These are phyloP conservation scores for Buteo buteo DNA, from an alignment of 2,113 vertebrate genomes.

Conservation along the genomic window DNA sequence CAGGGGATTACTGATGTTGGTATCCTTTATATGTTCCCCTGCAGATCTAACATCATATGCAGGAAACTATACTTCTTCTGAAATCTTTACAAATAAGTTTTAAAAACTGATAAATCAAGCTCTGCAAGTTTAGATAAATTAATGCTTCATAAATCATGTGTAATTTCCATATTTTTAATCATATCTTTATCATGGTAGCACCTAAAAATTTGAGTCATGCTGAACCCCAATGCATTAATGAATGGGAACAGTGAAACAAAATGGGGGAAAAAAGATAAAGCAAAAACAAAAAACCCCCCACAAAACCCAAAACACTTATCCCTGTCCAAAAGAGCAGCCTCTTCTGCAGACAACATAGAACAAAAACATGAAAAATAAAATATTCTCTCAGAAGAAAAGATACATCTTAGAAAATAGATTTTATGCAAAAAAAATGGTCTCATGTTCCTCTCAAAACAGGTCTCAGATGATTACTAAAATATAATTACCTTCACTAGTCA, in stretches of 20 bases:
- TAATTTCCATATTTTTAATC: not conserved
- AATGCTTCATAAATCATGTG: not conserved
- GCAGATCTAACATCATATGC: not conserved
- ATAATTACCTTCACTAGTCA: not conserved
- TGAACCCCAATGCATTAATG: not conserved
- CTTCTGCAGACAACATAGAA: not conserved
- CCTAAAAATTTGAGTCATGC: not conserved
- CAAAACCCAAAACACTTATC: not conserved
- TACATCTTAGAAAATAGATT: not conserved
- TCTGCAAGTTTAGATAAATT: not conserved
- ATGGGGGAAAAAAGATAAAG: accelerated
- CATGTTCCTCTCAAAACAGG: not conserved
- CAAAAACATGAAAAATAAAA: not conserved
- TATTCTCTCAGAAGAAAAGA: not conserved
- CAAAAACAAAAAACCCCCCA: accelerated
- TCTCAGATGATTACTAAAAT: not conserved
- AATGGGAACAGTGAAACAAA: not conserved
- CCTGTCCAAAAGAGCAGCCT: not conserved
- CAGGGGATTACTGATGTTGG: not conserved
- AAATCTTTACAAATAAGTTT: not conserved
- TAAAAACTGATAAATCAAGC: not conserved
- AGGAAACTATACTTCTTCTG: not conserved
- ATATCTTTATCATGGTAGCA: not conserved
- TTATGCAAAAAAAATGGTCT: not conserved
- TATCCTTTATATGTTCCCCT: not conserved